Evolutionary conservation across 2,888 invertebrate species (phyloP).

Genomic region (Incurvaria masculella): DNA sequence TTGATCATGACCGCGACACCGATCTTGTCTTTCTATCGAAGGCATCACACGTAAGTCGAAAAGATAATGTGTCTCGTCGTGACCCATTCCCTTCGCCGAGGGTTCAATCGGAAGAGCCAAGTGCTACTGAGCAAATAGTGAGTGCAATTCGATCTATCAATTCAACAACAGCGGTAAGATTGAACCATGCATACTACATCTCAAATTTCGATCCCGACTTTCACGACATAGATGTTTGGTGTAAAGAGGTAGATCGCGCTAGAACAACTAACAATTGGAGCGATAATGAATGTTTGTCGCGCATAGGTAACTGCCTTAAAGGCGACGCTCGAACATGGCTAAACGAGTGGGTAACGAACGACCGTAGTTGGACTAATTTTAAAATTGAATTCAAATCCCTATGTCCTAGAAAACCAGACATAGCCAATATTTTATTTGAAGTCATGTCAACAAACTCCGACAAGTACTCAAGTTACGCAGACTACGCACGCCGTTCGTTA

Average conservation of each 20-base stretch:
- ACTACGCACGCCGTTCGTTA: background rate
- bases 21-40: too few species aligned
- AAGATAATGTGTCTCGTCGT: too few species aligned
- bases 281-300: slow-evolving; percentile 1
- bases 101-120: too few species aligned
- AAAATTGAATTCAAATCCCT: slow-evolving; percentile 1
- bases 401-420: background rate
- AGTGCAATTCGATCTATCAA: too few species aligned
- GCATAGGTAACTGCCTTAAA: background rate
- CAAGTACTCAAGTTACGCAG: background rate
- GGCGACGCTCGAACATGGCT: slow-evolving; percentile 1
- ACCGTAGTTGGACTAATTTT: slow-evolving; percentile 4
- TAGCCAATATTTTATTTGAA: background rate
- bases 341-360: slow-evolving; percentile 3
- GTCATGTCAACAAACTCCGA: too few species aligned
- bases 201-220: background rate
- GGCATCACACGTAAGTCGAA: too few species aligned
- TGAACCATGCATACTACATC: too few species aligned
- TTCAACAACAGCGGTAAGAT: too few species aligned
- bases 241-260: background rate
- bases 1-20: too few species aligned
- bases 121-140: too few species aligned
- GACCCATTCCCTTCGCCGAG: too few species aligned
- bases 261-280: background rate
- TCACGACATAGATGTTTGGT: background rate